Percentiles rank a stretch among this genome's conserved stretches.
These are phyloP conservation scores for Caenorhabditis sp. DNA, from an alignment of 2,888 invertebrate genomes.

Conservation along the genomic window DNA sequence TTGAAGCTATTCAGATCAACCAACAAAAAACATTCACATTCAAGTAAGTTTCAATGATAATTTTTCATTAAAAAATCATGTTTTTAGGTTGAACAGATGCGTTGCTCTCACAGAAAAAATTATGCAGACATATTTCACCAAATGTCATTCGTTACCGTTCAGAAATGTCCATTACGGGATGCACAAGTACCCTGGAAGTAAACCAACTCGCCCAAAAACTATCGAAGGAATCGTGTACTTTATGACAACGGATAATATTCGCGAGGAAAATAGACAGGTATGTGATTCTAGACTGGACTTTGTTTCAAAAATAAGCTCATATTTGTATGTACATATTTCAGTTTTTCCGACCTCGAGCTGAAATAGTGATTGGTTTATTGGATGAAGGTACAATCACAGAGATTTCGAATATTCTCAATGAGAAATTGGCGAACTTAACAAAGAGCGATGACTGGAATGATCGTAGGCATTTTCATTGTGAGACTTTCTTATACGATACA, in stretches of 20 bases:
- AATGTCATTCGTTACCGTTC: not conserved
- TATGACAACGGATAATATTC: not conserved
- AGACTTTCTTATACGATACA: too few relatives aligned
- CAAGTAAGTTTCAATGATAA: not conserved
- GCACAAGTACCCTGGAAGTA: not conserved
- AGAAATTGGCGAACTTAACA: too few relatives aligned
- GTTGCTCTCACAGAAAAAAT: not conserved
- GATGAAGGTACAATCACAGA: too few relatives aligned
- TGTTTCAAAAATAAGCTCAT: too few relatives aligned
- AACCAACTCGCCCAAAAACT: not conserved
- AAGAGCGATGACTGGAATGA: too few relatives aligned
- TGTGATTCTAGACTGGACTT: too few relatives aligned
- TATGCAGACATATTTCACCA: not conserved
- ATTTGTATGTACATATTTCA: too few relatives aligned
- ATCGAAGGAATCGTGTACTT: not conserved
- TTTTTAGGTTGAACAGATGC: not conserved
- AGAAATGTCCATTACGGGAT: not conserved
- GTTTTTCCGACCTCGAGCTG: too few relatives aligned
- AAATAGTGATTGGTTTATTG: too few relatives aligned
- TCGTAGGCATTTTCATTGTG: too few relatives aligned
- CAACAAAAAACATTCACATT: not conserved
- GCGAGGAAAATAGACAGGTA: not conserved
- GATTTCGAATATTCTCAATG: too few relatives aligned
- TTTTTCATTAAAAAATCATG: not conserved
- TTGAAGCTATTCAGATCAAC: not conserved